phyloP scores from a whole-genome alignment of 2,888 invertebrate species.

The Diplolepis rosae region DNA sequence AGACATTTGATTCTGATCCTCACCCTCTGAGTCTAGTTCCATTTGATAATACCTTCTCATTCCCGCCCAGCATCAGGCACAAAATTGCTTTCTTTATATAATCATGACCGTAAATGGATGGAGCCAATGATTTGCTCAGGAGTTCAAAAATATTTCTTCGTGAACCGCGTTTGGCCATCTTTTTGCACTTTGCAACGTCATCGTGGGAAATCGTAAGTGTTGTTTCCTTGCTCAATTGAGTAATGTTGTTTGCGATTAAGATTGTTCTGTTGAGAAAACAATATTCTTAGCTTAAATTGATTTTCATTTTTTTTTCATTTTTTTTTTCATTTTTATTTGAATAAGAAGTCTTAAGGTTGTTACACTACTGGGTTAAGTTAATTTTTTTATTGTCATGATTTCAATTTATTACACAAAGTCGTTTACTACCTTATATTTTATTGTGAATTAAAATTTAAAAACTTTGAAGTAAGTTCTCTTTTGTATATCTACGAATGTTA shows the following conservation, averaged over 20 bases:
- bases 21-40: slow-evolving; percentile 93
- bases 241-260: slow-evolving; percentile 94
- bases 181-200: slow-evolving; percentile 92
- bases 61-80: slow-evolving; percentile 94
- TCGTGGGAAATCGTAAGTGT: slow-evolving; percentile 85
- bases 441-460: too few relatives aligned
- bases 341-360: not conserved
- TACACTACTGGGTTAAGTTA: too few relatives aligned
- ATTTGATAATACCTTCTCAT: slow-evolving; percentile 93
- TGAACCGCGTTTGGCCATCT: slow-evolving; percentile 80
- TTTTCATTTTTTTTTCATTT: not conserved
- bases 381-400: too few relatives aligned
- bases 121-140: slow-evolving; percentile 93
- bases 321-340: not conserved
- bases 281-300: too few relatives aligned
- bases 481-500: too few relatives aligned
- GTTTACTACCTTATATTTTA: too few relatives aligned
- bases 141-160: slow-evolving; percentile 90
- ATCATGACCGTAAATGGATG: slow-evolving; percentile 97
- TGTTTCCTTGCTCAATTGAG: slow-evolving; percentile 91
- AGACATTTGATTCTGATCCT: slow-evolving; percentile 48
- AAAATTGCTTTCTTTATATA: slow-evolving; percentile 97
- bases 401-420: too few relatives aligned
- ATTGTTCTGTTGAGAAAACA: slow-evolving; percentile 74
- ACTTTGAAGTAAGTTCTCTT: too few relatives aligned